Evolutionary conservation across 2,888 invertebrate genomes (phyloP).

Genomic region (Mesodorylaimus sp.): DNA sequence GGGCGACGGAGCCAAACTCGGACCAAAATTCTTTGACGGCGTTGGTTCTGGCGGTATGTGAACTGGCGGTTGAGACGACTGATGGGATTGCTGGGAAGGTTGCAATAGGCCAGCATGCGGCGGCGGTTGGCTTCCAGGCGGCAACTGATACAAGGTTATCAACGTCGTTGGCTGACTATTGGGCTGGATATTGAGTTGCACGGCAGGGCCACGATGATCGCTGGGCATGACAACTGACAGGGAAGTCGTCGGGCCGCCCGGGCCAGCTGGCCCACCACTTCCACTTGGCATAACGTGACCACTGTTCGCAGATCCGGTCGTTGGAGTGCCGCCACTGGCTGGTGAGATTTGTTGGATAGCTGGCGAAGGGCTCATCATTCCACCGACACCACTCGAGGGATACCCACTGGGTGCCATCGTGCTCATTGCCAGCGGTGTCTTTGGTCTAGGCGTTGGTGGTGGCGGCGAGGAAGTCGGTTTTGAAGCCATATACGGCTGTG

Average conservation of each 20-base stretch:
- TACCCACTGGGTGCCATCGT: not conserved
- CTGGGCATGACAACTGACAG: slow-evolving; percentile 5
- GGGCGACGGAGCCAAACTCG: too few relatives aligned
- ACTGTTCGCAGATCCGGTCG: not conserved
- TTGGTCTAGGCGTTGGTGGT: not conserved
- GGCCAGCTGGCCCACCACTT: not conserved
- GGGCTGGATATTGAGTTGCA: slow-evolving; percentile 9
- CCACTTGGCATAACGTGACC: not conserved
- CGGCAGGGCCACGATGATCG: slow-evolving; percentile 5
- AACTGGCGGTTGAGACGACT: not conserved
- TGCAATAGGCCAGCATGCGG: too few relatives aligned
- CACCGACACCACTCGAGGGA: not conserved
- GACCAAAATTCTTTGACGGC: too few relatives aligned
- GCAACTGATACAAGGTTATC: slow-evolving; percentile 6
- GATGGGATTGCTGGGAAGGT: not conserved
- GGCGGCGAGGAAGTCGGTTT: not conserved
- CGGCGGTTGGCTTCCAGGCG: not conserved
- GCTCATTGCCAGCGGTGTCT: not conserved
- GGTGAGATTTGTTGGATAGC: not conserved
- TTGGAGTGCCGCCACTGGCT: not conserved
- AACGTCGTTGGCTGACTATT: slow-evolving; percentile 6
- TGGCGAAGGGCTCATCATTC: not conserved
- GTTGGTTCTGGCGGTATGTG: slow-evolving; percentile 5
- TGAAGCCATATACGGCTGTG: too few relatives aligned
- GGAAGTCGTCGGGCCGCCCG: not conserved